A percentile compares a stretch with the other conserved stretches of the same genome.
Conservation (phyloP, 2,113 vertebrate genomes). For the Mola mola region DNA sequence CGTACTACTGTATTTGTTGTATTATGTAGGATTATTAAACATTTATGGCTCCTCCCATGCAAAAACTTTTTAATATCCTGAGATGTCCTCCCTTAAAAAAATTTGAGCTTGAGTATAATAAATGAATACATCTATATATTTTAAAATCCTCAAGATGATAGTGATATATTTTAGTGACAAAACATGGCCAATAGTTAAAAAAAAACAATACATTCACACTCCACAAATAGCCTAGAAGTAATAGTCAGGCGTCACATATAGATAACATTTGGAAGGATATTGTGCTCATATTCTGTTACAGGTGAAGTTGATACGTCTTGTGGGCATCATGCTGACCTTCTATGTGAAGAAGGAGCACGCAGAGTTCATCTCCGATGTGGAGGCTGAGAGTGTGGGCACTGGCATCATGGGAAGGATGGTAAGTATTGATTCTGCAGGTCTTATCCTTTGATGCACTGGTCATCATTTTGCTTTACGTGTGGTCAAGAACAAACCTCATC, state of each 20-base stretch:
- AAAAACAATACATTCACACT: not conserved
- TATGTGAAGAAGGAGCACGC: slow-evolving; percentile 92
- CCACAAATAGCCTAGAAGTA: not conserved
- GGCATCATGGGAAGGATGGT: slow-evolving; percentile 99
- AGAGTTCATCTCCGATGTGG: slow-evolving; percentile 87
- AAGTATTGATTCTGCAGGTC: slow-evolving; percentile 53
- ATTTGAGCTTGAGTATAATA: no score
- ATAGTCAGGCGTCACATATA: not conserved
- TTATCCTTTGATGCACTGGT: not conserved
- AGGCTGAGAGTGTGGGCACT: slow-evolving; percentile 93
- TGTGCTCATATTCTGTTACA: slow-evolving; percentile 56
- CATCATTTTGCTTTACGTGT: not conserved
- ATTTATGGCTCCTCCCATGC: no score
- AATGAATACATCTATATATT: not conserved
- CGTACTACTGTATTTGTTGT: slow-evolving; percentile 3
- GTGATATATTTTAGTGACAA: no score
- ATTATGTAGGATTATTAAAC: no score
- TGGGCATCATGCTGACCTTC: slow-evolving; percentile 95
- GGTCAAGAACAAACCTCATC: no score
- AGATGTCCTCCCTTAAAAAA: no score
- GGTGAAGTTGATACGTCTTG: slow-evolving; percentile 92
- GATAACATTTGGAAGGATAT: not conserved
- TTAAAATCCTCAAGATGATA: not conserved
- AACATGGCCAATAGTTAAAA: not conserved
- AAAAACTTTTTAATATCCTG: no score